Evolutionary conservation across 2,113 vertebrate species (phyloP).

Genomic region (Poeciliopsis occidentalis): DNA sequence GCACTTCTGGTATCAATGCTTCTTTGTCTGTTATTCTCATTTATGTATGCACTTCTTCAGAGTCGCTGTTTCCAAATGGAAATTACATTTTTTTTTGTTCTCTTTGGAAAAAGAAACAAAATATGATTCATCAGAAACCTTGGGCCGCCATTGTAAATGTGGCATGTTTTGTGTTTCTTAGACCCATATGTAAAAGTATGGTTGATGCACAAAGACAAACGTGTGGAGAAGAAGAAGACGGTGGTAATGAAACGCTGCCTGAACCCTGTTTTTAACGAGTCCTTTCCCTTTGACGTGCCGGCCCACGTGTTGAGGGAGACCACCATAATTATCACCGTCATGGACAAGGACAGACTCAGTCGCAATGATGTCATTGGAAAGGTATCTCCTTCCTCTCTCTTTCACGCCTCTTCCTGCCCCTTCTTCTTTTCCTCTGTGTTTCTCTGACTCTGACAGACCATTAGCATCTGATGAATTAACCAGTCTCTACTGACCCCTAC

Average conservation of each 20-base stretch:
- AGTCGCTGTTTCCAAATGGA: not conserved
- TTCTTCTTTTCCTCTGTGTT: conserved; percentile 39
- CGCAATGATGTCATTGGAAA: conserved; percentile 99
- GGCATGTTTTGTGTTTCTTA: conserved; percentile 54
- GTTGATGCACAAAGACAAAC: conserved; percentile 99
- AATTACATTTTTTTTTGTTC: conserved; percentile 14
- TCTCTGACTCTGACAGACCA: conserved; percentile 44
- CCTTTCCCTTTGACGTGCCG: conserved; percentile 96
- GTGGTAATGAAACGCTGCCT: conserved; percentile 97
- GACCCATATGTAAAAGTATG: conserved; percentile 99
- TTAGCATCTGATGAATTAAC: conserved; percentile 21
- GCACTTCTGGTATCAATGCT: conserved; percentile 89
- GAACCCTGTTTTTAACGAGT: conserved; percentile 98
- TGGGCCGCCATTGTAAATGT: conserved; percentile 23
- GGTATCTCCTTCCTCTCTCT: conserved; percentile 78
- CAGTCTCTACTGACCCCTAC: conserved; percentile 75
- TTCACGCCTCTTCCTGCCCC: conserved; percentile 29
- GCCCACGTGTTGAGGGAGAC: conserved; percentile 97
- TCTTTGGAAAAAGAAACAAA: conserved; percentile 1
- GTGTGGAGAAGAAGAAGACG: conserved; percentile 99
- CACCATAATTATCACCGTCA: conserved; percentile 98
- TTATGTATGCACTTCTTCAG: conserved; percentile 8
- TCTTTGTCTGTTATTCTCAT: conserved; percentile 27
- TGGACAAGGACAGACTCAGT: conserved; percentile 98
- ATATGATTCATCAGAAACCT: not conserved